Evolutionary conservation across 2,113 vertebrate species (phyloP), one percentile per base, ranked within the genome.

Genomic region (Grammomys dolichurus): DNA sequence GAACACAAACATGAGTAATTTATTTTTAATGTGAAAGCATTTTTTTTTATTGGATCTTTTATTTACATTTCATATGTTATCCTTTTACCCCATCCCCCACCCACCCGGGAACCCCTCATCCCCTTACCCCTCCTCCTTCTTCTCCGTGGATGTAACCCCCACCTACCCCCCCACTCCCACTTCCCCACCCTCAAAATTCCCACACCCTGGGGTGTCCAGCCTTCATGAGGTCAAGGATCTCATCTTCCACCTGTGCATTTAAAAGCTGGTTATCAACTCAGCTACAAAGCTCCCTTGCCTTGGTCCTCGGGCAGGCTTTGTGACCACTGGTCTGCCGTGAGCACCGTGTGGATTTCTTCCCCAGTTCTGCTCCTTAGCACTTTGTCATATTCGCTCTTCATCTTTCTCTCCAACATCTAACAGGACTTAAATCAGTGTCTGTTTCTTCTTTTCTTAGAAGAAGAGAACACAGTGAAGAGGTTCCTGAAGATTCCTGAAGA

Each of bases 191-290:
- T 40, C 40, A 40, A 40, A 40, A 40, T 40, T 40, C 40, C 40
- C 40, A 40, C 40, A 40, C 40, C 40, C 40, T 40, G 40, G 2
- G 40, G 40, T 40, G 40, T 40, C 40, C 40, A 40, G 40, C 40
- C 40, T 40, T 40, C 40, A 40, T 40, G 40, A 40, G 2, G 40
- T 40, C 40, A 40, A 40, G 40, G 40, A 40, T 40, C 40, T 40
- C 40, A 40, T 40, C 40, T 40, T 40, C 40, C 40, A 40, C 40
- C 40, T 40, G 40, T 40, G 40, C 40, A 40, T 40, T 93, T 80
- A 91, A 84, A 72, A 56, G 16, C 51, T 86, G 88, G 22, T 17
- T 87, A 54, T 91, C 89, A 63, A 46, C 69, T 89, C 4, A 69
- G 24, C 65, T 28, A 87, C 58, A 40, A 94, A 26, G 22, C 0